These are phyloP conservation scores for Drosophila nigrodunni DNA, from an alignment of 1,140 invertebrate species.

Conservation along the genomic window DNA sequence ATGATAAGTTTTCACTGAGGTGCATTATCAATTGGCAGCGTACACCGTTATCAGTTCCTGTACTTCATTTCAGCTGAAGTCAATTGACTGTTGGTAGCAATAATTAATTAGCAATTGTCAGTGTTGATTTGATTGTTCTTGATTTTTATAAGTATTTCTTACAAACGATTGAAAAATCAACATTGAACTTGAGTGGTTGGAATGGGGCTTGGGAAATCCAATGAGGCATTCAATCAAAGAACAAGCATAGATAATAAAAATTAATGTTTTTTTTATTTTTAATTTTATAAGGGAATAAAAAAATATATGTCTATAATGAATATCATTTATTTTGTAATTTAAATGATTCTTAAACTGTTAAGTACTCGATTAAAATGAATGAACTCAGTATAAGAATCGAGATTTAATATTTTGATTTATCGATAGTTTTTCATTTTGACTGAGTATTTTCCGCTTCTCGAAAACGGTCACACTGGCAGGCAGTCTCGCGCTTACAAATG, in stretches of 20 bases:
- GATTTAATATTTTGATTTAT: not conserved
- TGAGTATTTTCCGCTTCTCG: not conserved
- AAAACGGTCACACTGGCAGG: constrained; percentile 26
- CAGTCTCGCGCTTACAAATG: constrained; percentile 46
- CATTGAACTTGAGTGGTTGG: constrained; percentile 36
- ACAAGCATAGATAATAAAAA: not conserved
- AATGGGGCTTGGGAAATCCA: constrained; percentile 4
- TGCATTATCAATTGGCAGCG: constrained; percentile 44
- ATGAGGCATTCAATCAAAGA: not conserved
- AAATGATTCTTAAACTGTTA: not conserved
- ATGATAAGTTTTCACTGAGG: constrained; percentile 12
- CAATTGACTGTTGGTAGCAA: constrained; percentile 13
- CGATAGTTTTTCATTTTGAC: constrained; percentile 8
- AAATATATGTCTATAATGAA: too few relatives aligned
- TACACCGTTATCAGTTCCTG: constrained; percentile 39
- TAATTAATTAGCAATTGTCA: constrained; percentile 53
- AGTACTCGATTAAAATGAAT: not conserved
- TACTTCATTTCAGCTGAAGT: constrained; percentile 36
- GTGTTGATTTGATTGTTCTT: constrained; percentile 14
- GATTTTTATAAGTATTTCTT: constrained; percentile 12
- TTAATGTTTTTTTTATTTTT: not conserved
- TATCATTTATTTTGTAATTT: not conserved
- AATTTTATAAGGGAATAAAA: not conserved
- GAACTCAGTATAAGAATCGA: not conserved
- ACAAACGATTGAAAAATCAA: not conserved